A percentile compares a stretch with the other conserved stretches of the same genome.
Evolutionary conservation across 2,888 invertebrate species (phyloP).

Genomic region (Taenaris catops): DNA sequence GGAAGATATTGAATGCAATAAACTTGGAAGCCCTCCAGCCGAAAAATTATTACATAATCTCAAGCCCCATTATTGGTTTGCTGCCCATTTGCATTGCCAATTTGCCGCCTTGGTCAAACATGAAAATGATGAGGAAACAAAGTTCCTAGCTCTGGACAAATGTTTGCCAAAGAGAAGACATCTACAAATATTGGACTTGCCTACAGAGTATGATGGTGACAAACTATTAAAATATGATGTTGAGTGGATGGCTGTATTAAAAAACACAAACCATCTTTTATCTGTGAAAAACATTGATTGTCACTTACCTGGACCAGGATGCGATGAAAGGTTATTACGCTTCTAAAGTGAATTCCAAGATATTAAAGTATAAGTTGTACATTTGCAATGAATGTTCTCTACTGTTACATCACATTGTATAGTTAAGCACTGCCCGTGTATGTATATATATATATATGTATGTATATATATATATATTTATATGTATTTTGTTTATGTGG

Average conservation of each 20-base stretch:
- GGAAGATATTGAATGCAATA: slow-evolving; percentile 89
- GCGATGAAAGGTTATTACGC: slow-evolving; percentile 84
- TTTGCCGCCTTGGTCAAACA: slow-evolving; percentile 94
- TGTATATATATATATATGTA: too few relatives aligned
- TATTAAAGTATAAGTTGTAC: too few relatives aligned
- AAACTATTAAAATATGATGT: slow-evolving; percentile 87
- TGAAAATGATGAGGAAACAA: slow-evolving; percentile 78
- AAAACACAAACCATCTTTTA: slow-evolving; percentile 92
- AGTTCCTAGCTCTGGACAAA: slow-evolving; percentile 97
- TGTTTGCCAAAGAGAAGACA: slow-evolving; percentile 94
- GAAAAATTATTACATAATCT: slow-evolving; percentile 89
- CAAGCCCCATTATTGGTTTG: slow-evolving; percentile 96
- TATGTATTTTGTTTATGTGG: too few relatives aligned
- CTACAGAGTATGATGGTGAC: slow-evolving; percentile 73
- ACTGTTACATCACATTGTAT: too few relatives aligned
- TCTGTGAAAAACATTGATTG: slow-evolving; percentile 83
- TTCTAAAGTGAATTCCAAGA: too few relatives aligned
- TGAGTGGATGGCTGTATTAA: slow-evolving; percentile 96
- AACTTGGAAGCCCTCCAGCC: slow-evolving; percentile 93
- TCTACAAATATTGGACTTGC: slow-evolving; percentile 89
- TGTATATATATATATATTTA: too few relatives aligned
- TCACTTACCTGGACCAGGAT: slow-evolving; percentile 91
- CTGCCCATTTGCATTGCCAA: slow-evolving; percentile 98
- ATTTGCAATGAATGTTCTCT: too few relatives aligned
- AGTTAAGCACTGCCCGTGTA: too few relatives aligned